Conservation (phyloP, 2,888 invertebrate genomes). For the Machimus atricapillus region DNA sequence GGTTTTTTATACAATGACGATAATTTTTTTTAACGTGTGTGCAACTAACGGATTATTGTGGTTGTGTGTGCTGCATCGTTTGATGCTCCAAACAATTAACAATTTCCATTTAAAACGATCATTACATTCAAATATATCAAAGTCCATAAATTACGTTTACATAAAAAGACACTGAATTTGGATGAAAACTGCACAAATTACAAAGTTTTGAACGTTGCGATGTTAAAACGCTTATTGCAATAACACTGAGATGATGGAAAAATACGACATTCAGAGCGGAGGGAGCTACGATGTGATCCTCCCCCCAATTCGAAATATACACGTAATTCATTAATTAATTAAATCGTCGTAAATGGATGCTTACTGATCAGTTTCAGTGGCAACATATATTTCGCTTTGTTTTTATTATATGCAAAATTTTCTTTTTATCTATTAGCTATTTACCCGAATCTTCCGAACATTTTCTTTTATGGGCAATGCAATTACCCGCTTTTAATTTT, state of each 20-base stretch:
- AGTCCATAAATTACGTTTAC: conserved; percentile 13
- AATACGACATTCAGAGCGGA: background rate
- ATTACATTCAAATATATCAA: conserved; percentile 1
- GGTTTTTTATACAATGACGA: background rate
- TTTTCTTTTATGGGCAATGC: background rate
- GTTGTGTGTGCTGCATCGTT: background rate
- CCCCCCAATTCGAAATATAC: background rate
- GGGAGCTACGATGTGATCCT: background rate
- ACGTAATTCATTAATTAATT: background rate
- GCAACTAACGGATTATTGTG: background rate
- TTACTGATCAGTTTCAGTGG: background rate
- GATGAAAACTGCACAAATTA: conserved; percentile 6
- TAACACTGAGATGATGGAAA: conserved; percentile 15
- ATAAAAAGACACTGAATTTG: conserved; percentile 25
- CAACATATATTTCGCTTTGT: background rate
- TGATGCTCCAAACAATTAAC: background rate
- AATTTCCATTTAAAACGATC: background rate
- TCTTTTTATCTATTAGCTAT: background rate
- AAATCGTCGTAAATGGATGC: background rate
- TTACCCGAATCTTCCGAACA: conserved; percentile 35
- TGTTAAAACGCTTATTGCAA: background rate
- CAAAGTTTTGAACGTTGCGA: background rate
- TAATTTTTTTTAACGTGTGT: background rate
- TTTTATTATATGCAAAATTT: conserved; percentile 11
- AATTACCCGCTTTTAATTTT: background rate